Percentiles rank a stretch among this genome's conserved stretches.
Conservation (phyloP, 2,797 vertebrate species). For the Melanotaenia pygmaea region DNA sequence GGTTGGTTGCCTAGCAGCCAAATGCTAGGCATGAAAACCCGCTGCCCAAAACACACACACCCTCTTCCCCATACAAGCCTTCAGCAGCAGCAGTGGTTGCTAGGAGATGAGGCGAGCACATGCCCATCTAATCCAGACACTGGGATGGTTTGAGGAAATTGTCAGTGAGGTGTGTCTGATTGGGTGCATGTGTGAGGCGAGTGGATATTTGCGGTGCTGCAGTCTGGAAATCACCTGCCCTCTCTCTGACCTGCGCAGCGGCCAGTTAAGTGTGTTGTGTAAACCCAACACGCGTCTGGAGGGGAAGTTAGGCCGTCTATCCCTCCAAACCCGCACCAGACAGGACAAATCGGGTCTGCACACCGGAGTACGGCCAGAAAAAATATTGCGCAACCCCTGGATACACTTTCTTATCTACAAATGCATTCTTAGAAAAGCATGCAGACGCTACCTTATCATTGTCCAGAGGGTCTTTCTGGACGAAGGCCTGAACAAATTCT, state of each 20-base stretch:
- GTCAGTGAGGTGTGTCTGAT: constrained; percentile 36
- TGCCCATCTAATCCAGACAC: constrained; percentile 54
- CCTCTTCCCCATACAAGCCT: constrained; percentile 53
- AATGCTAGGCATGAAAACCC: constrained; percentile 52
- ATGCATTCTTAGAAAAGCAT: constrained; percentile 18
- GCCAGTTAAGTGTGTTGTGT: constrained; percentile 38
- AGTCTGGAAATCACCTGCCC: constrained; percentile 55
- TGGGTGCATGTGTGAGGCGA: too few species aligned
- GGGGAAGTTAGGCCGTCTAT: constrained; percentile 29
- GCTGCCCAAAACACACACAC: constrained; percentile 20
- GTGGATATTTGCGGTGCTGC: constrained; percentile 19
- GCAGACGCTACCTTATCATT: constrained; percentile 89
- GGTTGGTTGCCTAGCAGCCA: constrained; percentile 78
- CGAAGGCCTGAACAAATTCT: constrained; percentile 94
- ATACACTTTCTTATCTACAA: constrained; percentile 4
- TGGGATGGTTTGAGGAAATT: constrained; percentile 59
- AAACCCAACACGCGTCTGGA: constrained; percentile 47
- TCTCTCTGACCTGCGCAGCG: constrained; percentile 28
- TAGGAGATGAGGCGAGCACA: constrained; percentile 67
- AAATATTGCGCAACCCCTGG: constrained; percentile 28
- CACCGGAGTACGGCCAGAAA: neutral
- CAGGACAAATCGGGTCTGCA: constrained; percentile 4
- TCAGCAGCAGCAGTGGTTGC: constrained; percentile 63
- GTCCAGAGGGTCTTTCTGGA: constrained; percentile 91
- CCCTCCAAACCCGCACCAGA: neutral